phyloP scores from a whole-genome alignment of 2,797 vertebrate genomes.

The Enoplosus armatus region DNA sequence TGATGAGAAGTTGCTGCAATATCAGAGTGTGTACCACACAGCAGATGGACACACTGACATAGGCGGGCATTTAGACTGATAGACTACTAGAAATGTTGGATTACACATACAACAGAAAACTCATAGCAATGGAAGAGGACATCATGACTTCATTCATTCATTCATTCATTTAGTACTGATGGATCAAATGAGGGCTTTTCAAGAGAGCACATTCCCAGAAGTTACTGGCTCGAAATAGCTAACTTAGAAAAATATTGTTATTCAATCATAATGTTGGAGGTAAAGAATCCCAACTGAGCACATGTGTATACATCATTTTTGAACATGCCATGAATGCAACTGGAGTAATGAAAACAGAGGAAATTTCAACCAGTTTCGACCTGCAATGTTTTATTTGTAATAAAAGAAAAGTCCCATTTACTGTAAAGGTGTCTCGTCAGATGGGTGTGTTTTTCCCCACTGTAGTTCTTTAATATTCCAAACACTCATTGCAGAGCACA shows the following conservation, averaged over 20 bases:
- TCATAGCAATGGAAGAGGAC: background rate
- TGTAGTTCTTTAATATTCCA: background rate
- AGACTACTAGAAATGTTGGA: background rate
- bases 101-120: background rate
- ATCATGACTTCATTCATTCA: background rate
- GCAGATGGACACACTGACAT: background rate
- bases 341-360: background rate
- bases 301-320: background rate
- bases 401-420: background rate
- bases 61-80: too few relatives aligned
- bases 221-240: background rate
- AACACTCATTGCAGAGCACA: background rate
- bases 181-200: background rate
- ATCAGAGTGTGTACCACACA: background rate
- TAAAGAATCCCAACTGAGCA: background rate
- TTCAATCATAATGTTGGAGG: background rate
- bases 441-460: too few relatives aligned
- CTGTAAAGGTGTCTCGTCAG: background rate
- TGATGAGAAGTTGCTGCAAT: conserved; percentile 35
- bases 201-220: background rate
- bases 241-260: too few relatives aligned
- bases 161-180: background rate
- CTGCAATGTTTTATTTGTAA: background rate
- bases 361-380: background rate
- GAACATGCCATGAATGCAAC: background rate